Evolutionary conservation across 2,797 vertebrate species (phyloP).

Genomic region (Cossypha dichroa): DNA sequence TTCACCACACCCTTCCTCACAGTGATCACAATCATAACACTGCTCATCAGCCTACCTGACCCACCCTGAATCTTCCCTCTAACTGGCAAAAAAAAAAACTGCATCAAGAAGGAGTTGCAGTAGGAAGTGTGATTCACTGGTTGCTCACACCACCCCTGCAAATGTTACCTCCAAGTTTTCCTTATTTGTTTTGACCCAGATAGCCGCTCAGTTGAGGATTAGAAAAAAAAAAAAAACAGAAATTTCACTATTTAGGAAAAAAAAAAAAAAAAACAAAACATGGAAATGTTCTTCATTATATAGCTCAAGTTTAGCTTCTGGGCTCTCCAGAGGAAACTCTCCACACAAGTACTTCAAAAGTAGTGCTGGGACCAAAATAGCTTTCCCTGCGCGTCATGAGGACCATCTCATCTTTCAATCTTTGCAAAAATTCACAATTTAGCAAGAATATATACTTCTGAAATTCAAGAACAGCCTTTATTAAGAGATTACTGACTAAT

Average conservation of each 20-base stretch:
- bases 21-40: accelerated
- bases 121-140: neutral
- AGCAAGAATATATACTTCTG: neutral
- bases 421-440: neutral
- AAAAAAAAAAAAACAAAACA: neutral
- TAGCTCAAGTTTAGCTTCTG: neutral
- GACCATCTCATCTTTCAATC: neutral
- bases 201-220: neutral
- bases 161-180: neutral
- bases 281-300: neutral
- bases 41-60: neutral
- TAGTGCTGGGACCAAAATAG: neutral
- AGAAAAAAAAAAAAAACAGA: neutral
- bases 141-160: neutral
- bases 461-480: neutral
- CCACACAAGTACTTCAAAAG: neutral
- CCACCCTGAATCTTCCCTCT: neutral
- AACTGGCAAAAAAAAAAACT: neutral
- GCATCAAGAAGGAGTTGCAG: neutral
- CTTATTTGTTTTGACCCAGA: neutral
- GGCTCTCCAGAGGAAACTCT: neutral
- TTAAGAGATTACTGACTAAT: neutral
- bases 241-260: neutral
- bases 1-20: neutral
- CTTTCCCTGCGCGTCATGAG: neutral